Conservation (phyloP, 2,113 vertebrate species). For the Gymnorhina tibicen region DNA sequence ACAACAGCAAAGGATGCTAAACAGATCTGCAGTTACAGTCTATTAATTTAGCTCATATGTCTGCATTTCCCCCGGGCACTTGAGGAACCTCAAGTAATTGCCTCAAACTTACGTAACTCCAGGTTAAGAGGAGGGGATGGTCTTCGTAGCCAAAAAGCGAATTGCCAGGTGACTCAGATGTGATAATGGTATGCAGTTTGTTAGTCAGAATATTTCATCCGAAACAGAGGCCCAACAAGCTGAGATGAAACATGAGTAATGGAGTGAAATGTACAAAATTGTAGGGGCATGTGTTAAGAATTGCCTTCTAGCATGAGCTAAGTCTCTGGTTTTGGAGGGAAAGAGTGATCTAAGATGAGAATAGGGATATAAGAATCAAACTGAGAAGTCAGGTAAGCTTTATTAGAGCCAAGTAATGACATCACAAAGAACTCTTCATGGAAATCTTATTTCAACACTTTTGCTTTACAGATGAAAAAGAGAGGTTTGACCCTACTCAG, state of each 20-base stretch:
- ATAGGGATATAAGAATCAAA: not conserved
- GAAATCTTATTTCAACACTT: not conserved
- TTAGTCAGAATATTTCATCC: not conserved
- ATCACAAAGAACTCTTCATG: not conserved
- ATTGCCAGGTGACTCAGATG: not conserved
- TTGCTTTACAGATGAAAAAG: conserved; percentile 94
- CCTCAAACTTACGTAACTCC: not conserved
- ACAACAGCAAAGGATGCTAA: not conserved
- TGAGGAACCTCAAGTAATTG: not conserved
- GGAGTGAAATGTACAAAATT: not conserved
- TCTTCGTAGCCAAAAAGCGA: not conserved
- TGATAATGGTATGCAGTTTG: not conserved
- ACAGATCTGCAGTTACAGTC: not conserved
- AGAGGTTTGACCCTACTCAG: conserved; percentile 99
- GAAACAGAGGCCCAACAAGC: not conserved
- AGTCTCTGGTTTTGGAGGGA: not conserved
- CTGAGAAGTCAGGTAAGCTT: not conserved
- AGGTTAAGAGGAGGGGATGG: not conserved
- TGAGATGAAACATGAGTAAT: not conserved
- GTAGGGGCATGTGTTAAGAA: accelerated
- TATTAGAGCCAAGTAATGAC: not conserved
- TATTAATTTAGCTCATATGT: not conserved
- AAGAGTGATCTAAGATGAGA: not conserved
- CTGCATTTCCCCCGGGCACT: not conserved
- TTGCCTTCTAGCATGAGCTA: not conserved